Evolutionary conservation across 2,888 invertebrate genomes (phyloP).

Genomic region (Pyrocoelia pectoralis): DNA sequence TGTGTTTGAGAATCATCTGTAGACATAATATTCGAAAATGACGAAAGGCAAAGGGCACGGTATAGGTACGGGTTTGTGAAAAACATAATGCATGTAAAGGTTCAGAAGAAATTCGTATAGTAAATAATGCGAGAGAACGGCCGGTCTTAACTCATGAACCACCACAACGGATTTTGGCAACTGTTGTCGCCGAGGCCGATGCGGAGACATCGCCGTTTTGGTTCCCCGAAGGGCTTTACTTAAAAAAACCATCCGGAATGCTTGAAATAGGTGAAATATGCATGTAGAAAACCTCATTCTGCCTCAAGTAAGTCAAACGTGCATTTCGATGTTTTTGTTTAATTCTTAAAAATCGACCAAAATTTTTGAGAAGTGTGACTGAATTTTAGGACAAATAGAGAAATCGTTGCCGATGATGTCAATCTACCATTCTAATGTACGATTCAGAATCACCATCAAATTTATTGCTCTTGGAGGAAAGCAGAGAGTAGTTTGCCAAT

Average conservation of each 20-base stretch:
- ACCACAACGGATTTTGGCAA: conserved; percentile 7
- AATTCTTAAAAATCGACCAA: too few species aligned
- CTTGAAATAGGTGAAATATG: not conserved
- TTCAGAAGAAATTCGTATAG: not conserved
- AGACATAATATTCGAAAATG: not conserved
- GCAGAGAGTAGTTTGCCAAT: too few species aligned
- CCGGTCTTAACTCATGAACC: not conserved
- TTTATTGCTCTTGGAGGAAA: too few species aligned
- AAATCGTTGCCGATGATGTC: too few species aligned
- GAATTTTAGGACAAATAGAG: too few species aligned
- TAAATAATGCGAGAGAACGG: not conserved
- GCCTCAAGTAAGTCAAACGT: too few species aligned
- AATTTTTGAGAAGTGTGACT: too few species aligned
- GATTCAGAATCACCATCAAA: too few species aligned
- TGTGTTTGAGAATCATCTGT: not conserved
- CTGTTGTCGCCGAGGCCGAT: not conserved
- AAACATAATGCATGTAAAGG: not conserved
- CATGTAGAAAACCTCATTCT: not conserved
- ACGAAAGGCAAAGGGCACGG: not conserved
- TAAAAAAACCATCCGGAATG: conserved; percentile 1
- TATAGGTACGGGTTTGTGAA: not conserved
- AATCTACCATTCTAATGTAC: too few species aligned
- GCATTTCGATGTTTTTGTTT: too few species aligned
- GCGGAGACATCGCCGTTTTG: not conserved
- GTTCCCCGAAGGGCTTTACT: not conserved